Conservation (phyloP, 2,888 invertebrate species). For the Drosophila mimica region DNA sequence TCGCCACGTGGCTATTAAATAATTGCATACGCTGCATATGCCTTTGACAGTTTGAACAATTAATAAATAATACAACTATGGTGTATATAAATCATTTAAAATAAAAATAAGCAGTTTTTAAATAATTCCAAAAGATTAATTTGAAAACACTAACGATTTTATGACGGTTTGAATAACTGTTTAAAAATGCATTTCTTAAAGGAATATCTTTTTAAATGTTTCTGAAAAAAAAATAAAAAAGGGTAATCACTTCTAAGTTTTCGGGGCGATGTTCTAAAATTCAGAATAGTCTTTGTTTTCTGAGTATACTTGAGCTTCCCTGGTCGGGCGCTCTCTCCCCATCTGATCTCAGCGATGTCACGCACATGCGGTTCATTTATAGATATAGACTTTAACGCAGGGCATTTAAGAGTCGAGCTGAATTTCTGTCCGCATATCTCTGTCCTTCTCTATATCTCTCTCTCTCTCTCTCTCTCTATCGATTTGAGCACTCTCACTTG, state of each 20-base stretch:
- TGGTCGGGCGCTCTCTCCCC: background rate
- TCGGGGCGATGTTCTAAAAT: background rate
- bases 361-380: background rate
- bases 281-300: background rate
- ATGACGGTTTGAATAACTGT: too few relatives aligned
- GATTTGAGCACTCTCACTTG: conserved; percentile 9
- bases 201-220: too few relatives aligned
- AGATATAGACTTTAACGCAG: background rate
- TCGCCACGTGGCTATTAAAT: conserved; percentile 30
- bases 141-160: too few relatives aligned
- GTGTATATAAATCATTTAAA: too few relatives aligned
- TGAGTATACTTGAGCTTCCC: background rate
- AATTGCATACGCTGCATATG: conserved; percentile 40
- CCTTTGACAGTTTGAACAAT: conserved; percentile 22
- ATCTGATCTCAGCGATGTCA: background rate
- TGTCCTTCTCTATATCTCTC: background rate
- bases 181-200: too few relatives aligned
- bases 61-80: conserved; percentile 21
- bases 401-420: background rate
- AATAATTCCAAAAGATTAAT: too few relatives aligned
- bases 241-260: background rate
- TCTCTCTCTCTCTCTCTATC: background rate
- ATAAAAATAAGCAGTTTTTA: too few relatives aligned
- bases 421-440: background rate
- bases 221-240: too few relatives aligned